Evolutionary conservation across 2,888 invertebrate genomes (phyloP), one percentile per base, ranked within the genome.

Genomic region (Parnassius mnemosyne): DNA sequence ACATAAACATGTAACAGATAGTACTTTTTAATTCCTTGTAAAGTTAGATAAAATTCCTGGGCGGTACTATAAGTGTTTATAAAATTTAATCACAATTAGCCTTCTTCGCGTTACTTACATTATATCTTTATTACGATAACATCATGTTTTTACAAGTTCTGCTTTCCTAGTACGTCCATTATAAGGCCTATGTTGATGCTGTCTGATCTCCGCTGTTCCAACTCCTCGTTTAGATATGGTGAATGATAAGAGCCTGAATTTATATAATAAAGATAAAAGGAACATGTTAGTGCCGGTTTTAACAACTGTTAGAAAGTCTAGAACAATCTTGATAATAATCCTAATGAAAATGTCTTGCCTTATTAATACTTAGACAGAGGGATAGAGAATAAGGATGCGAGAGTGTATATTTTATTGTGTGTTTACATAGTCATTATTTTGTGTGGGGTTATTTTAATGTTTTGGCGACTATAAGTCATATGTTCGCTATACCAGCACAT

Each of bases 281-380:
- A 20, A 34, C 12, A 20, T 25, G 25, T 34, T 50, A 16, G 10
- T 46, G 13, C 41, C 5, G 50, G 44, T 44, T 5, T 50, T 43
- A 5, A 50, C 25, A 50, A 58, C 62, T 5, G 57, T 46, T 58
- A 63, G 57, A 62, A 63, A 63, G 62, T 49, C 47, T 57, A 50
- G 43, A 51, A 41, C 49, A 52, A 50, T n/a, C 46, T 25, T 10
- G 49, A 53, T 41, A 53, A 47, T 41, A 41, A 52, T 57, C 52
- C 47, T 42, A 53, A 53, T 61, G 25, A 52, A 57, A 49, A 50
- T 44, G 55, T 53, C 51, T n/a, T 41, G 9, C 5, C 25, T 16
- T 10, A 42, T 41, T 25, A 9, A 0, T 34, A 61, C 50, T 53
- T 43, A 43, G 13, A 10, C 34, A 0, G 13, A 25, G 53, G 5